phyloP scores from a whole-genome alignment of 2,797 vertebrate species.

The Lithobates sylvaticus region DNA sequence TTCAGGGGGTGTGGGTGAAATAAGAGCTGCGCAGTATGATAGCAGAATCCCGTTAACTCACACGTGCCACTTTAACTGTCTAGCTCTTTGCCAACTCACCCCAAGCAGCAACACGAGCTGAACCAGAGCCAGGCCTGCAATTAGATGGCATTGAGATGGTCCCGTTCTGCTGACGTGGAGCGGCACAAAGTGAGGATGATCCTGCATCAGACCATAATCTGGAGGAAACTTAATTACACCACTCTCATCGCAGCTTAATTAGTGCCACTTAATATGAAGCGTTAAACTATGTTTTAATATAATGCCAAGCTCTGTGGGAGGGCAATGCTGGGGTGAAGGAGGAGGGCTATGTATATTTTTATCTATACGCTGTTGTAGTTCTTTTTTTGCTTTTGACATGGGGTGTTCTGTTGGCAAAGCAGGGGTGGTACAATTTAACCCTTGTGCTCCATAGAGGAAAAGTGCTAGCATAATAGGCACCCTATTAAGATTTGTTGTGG shows the following conservation, averaged over 20 bases:
- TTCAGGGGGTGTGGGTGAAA: conserved; percentile 59
- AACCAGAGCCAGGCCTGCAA: conserved; percentile 59
- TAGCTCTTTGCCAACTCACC: conserved; percentile 59
- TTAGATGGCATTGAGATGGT: conserved; percentile 53
- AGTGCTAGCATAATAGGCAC: neutral
- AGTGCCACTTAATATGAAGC: conserved; percentile 63
- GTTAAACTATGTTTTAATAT: conserved; percentile 63
- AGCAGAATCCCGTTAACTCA: conserved; percentile 54
- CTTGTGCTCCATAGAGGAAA: neutral
- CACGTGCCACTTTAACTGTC: conserved; percentile 63
- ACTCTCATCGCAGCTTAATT: conserved; percentile 59
- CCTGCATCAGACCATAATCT: conserved; percentile 59
- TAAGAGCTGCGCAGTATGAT: conserved; percentile 47
- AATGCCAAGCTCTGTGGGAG: conserved; percentile 60
- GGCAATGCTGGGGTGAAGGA: conserved; percentile 52
- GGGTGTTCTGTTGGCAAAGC: conserved; percentile 62
- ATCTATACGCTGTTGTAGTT: conserved; percentile 55
- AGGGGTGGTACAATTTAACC: conserved; percentile 55
- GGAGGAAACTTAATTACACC: conserved; percentile 59
- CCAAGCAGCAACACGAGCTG: conserved; percentile 55
- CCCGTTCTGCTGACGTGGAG: conserved; percentile 58
- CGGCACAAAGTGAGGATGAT: conserved; percentile 58
- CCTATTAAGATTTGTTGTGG: neutral
- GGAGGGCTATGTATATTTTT: conserved; percentile 59
- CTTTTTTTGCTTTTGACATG: conserved; percentile 47